Conservation (phyloP, 2,113 vertebrate genomes). For the Cromileptes altivelis region DNA sequence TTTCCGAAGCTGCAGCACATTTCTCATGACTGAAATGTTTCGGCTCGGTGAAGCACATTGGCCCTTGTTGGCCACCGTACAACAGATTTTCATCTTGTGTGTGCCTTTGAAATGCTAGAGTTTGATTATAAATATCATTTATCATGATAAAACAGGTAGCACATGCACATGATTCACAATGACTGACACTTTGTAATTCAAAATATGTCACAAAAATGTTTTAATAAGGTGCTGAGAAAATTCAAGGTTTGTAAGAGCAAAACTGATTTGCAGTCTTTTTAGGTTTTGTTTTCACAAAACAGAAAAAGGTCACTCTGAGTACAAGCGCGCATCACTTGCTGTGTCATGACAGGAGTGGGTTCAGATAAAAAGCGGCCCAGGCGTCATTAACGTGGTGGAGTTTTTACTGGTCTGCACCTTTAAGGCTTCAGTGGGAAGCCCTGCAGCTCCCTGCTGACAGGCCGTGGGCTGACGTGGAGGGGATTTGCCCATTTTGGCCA, state of each 20-base stretch:
- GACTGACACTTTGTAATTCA: too few relatives aligned
- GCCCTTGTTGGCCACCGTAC: too few relatives aligned
- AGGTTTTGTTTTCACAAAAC: not conserved
- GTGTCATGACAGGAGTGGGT: slow-evolving; percentile 7
- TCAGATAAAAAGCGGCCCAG: not conserved
- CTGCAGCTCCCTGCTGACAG: slow-evolving; percentile 43
- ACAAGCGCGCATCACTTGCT: not conserved
- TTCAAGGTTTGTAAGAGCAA: not conserved
- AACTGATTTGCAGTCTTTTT: not conserved
- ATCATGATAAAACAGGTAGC: too few relatives aligned
- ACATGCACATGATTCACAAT: too few relatives aligned
- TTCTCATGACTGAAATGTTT: too few relatives aligned
- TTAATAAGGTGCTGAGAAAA: not conserved
- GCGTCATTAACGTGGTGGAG: slow-evolving; percentile 25
- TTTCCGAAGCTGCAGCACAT: too few relatives aligned
- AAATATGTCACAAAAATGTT: too few relatives aligned
- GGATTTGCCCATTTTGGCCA: slow-evolving; percentile 72
- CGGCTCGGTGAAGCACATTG: too few relatives aligned
- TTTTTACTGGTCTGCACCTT: slow-evolving; percentile 48
- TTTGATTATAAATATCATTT: too few relatives aligned
- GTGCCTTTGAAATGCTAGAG: too few relatives aligned
- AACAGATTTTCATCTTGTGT: too few relatives aligned
- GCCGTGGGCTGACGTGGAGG: slow-evolving; percentile 60
- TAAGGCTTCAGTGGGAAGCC: slow-evolving; percentile 52
- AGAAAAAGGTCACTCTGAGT: not conserved